Evolutionary conservation across 1,140 invertebrate genomes (phyloP), one percentile per base, ranked within the genome.

Genomic region (Limonius californicus): DNA sequence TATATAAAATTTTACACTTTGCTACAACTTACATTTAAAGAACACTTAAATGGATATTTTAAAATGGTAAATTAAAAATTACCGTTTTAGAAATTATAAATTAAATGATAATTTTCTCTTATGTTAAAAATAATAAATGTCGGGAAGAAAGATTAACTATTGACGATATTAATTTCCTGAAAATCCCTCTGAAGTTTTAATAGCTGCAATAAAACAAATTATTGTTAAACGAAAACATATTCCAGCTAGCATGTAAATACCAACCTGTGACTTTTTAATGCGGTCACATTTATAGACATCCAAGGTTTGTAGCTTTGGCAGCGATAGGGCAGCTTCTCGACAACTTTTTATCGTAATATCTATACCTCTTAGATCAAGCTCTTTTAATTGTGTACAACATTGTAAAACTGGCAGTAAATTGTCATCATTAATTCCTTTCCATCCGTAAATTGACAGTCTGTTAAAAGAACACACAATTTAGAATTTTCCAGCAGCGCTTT

Each of bases 321-420:
- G 23, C 9, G 66, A 59, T 11, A 70, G 59, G 8, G 67, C 67
- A 8, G 68, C 68, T 61, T 70, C 68, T 23, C 64, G 43, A 60
- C 68, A 70, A 57, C 68, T 70, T 54, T 63, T 66, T 53, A 70
- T 65, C 3, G 68, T 70, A 42, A 70, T 68, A 64, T 66, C 66
- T 4, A 66, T 54, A 8, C 65, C 68, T 54, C 68, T 60, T 35
- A 70, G 53, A 43, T 70, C 68, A 2, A 70, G 27, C 23, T 54
- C 59, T 56, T 61, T 66, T 18, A 70, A 30, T 47, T 70, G 64
- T 9, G 61, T 67, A 50, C 65, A 68, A 58, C 65, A 65, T 53
- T 67, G 64, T 20, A 70, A 21, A 12, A 66, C 57, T n/a, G 68
- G 67, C 47, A 66, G 62, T 30, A 70, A 60, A 57, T 68, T 67